A percentile compares a stretch with the other conserved stretches of the same genome.
phyloP scores from a whole-genome alignment of 2,113 vertebrate species.

The Gorsachius goisagi region DNA sequence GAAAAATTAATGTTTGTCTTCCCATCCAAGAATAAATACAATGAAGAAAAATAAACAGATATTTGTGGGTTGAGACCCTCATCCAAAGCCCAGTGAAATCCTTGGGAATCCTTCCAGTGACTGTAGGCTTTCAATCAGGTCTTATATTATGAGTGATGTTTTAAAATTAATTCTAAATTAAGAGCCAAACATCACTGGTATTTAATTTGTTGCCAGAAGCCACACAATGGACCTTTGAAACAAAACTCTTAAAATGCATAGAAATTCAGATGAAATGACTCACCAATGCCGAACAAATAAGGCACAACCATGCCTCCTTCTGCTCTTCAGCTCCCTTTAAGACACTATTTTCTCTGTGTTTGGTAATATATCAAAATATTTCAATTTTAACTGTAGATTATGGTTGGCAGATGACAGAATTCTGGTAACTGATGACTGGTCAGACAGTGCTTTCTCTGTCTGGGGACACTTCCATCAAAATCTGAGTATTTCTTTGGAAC shows the following conservation, averaged over 20 bases:
- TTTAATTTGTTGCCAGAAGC: conserved; percentile 68
- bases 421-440: not conserved
- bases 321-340: conserved; percentile 16
- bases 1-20: not conserved
- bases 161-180: conserved; percentile 66
- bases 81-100: conserved; percentile 15
- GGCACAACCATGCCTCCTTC: conserved; percentile 7
- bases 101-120: conserved; percentile 26
- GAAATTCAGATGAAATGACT: conserved; percentile 73
- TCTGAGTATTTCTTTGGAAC: not conserved
- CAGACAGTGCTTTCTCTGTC: not conserved
- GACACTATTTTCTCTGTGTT: conserved; percentile 55
- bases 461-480: not conserved
- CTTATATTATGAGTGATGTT: conserved; percentile 52
- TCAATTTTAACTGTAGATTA: conserved; percentile 42
- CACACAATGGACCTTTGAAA: conserved; percentile 70
- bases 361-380: conserved; percentile 61
- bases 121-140: not conserved
- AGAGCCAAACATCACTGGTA: conserved; percentile 62
- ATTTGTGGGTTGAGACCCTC: conserved; percentile 19
- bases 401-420: conserved; percentile 14
- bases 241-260: conserved; percentile 68
- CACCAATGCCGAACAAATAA: conserved; percentile 58
- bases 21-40: not conserved
- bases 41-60: not conserved